Base-by-base conservation (phyloP, 2,888 invertebrate genomes). In the Choreutis nemorana region DNA sequence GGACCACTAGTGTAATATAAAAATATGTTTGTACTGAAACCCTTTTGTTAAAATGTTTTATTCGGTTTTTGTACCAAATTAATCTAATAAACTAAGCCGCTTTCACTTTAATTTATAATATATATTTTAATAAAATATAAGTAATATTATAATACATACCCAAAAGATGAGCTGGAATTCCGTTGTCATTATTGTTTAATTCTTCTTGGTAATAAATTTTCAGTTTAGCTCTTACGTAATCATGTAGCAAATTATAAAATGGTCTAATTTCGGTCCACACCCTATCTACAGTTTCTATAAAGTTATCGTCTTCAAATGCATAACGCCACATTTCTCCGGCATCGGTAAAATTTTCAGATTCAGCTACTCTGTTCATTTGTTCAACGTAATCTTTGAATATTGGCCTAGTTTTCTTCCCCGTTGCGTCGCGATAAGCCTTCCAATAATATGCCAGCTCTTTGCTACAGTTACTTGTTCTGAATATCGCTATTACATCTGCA, bases 111-210 rank as follows among this genome's bases (percentile, higher is more conserved):
- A n/a, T n/a, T n/a, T n/a, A n/a, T n/a, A n/a, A n/a, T n/a, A n/a
- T n/a, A n/a, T n/a, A n/a, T n/a, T n/a, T n/a, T n/a, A n/a, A n/a
- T n/a, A n/a, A n/a, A n/a, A n/a, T n/a, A n/a, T n/a, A n/a, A n/a
- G n/a, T n/a, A n/a, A n/a, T n/a, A n/a, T n/a, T n/a, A n/a, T n/a
- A n/a, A 8, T 16, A 22, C 52, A 52, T 56, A 84, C 89, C 88
- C 39, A 88, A 61, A 29, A 89, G 48, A 61, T 89, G 87, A 1
- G 87, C 87, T 1, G 89, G 89, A 35, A 89, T 84, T 3, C 81
- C 61, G 7, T 81, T 81, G 30, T 81, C 71, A 5, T 65, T 61
- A 15, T 44, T 47, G 13, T 60, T 55, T 2, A 78, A 50, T 29
- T 77, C 63, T 7, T 75, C 62, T 20, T 72, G 77, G 44, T 86